A percentile compares a stretch with the other conserved stretches of the same genome.
These are phyloP conservation scores for Synergus japonicus DNA, from an alignment of 2,888 invertebrate species.

Conservation along the genomic window DNA sequence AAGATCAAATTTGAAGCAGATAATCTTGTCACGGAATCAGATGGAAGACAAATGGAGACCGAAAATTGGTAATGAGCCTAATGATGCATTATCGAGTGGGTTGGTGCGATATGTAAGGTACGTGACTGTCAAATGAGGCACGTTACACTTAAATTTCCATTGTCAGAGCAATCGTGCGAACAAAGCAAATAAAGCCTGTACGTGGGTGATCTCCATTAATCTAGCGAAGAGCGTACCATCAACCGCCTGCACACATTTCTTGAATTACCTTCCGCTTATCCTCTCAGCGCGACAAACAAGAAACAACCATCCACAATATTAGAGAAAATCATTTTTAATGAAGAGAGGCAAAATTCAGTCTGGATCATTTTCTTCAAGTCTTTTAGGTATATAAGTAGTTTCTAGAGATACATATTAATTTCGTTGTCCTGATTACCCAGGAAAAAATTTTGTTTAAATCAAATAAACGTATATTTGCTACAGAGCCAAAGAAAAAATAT, in stretches of 20 bases:
- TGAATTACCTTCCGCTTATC: slow-evolving; percentile 22
- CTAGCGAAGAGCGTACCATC: slow-evolving; percentile 28
- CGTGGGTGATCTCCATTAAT: slow-evolving; percentile 42
- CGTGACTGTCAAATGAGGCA: slow-evolving; percentile 42
- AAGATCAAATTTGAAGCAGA: not conserved
- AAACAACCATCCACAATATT: not conserved
- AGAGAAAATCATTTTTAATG: not conserved
- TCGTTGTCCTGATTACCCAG: too few relatives aligned
- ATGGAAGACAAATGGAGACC: slow-evolving; percentile 8
- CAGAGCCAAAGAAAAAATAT: too few relatives aligned
- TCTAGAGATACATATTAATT: too few relatives aligned
- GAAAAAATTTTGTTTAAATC: too few relatives aligned
- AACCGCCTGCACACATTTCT: slow-evolving; percentile 31
- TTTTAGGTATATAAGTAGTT: too few relatives aligned
- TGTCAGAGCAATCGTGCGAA: slow-evolving; percentile 40
- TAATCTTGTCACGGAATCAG: slow-evolving; percentile 9
- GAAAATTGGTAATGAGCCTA: slow-evolving; percentile 39
- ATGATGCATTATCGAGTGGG: slow-evolving; percentile 21
- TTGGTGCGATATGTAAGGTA: slow-evolving; percentile 39
- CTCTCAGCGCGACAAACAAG: not conserved
- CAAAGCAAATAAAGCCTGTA: slow-evolving; percentile 39
- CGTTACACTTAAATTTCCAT: slow-evolving; percentile 42
- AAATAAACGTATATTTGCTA: too few relatives aligned
- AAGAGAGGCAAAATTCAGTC: not conserved
- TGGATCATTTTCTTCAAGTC: not conserved